Percentiles rank a stretch among this genome's conserved stretches.
Conservation (phyloP, 2,888 invertebrate species). For the Apoda limacodes region DNA sequence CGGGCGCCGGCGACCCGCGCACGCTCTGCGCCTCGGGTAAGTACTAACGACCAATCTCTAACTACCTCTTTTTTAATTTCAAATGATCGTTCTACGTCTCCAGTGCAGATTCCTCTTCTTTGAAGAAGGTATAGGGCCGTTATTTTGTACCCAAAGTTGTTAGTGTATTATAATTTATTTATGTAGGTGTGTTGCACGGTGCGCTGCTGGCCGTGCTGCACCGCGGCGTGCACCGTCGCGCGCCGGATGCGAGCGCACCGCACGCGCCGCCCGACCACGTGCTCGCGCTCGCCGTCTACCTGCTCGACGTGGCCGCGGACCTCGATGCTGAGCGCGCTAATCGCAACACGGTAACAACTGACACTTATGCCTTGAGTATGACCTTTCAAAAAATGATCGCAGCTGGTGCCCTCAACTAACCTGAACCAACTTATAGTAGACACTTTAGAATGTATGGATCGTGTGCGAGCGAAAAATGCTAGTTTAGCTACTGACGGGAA, state of each 20-base stretch:
- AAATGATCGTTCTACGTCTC: too few species aligned
- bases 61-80: too few species aligned
- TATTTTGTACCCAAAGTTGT: neutral
- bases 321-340: constrained; percentile 36
- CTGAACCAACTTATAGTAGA: too few species aligned
- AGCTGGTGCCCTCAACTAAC: too few species aligned
- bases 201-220: constrained; percentile 85
- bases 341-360: constrained; percentile 18
- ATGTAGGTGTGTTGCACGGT: constrained; percentile 48
- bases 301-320: constrained; percentile 85
- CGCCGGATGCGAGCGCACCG: constrained; percentile 75
- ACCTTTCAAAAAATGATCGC: too few species aligned
- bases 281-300: constrained; percentile 86
- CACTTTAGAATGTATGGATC: too few species aligned
- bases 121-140: neutral
- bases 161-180: too few species aligned
- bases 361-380: too few species aligned
- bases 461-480: too few species aligned
- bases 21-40: constrained; percentile 43
- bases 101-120: too few species aligned
- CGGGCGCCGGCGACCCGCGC: constrained; percentile 47
- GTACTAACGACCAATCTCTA: too few species aligned
- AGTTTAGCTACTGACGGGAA: too few species aligned
- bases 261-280: constrained; percentile 83
- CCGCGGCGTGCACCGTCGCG: constrained; percentile 79